A percentile compares a stretch with the other conserved stretches of the same genome.
Evolutionary conservation across 2,797 vertebrate species (phyloP).

Genomic region (Macropus fuliginosus): DNA sequence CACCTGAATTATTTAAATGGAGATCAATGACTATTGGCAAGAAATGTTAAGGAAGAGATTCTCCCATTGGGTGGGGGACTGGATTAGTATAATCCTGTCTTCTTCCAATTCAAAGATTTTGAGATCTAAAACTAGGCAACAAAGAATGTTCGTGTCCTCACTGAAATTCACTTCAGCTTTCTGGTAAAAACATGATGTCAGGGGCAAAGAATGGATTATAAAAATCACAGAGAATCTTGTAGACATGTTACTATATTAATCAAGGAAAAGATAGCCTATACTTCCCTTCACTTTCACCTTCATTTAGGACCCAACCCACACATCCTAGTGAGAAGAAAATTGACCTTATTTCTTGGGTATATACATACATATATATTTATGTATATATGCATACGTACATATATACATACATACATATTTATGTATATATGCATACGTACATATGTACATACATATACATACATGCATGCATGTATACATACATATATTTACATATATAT

Average conservation of each 20-base stretch:
- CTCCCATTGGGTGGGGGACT: background rate
- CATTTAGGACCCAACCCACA: background rate
- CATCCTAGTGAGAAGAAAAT: background rate
- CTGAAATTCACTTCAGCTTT: background rate
- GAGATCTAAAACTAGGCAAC: background rate
- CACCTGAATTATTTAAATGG: background rate
- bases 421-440: too few species aligned
- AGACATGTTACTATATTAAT: background rate
- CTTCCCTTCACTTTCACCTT: background rate
- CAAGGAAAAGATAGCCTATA: background rate
- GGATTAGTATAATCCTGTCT: background rate
- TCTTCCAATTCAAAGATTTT: background rate
- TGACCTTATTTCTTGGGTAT: too few species aligned
- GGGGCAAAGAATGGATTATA: background rate
- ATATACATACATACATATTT: too few species aligned
- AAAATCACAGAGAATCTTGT: background rate
- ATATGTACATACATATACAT: too few species aligned
- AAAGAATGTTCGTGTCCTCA: background rate
- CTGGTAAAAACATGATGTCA: background rate
- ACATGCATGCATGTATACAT: too few species aligned
- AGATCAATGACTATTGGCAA: background rate
- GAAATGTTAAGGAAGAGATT: background rate
- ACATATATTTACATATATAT: too few species aligned
- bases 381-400: too few species aligned
- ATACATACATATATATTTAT: background rate